Conservation (phyloP, 2,888 invertebrate genomes). For the Ramazzottius varieornatus region DNA sequence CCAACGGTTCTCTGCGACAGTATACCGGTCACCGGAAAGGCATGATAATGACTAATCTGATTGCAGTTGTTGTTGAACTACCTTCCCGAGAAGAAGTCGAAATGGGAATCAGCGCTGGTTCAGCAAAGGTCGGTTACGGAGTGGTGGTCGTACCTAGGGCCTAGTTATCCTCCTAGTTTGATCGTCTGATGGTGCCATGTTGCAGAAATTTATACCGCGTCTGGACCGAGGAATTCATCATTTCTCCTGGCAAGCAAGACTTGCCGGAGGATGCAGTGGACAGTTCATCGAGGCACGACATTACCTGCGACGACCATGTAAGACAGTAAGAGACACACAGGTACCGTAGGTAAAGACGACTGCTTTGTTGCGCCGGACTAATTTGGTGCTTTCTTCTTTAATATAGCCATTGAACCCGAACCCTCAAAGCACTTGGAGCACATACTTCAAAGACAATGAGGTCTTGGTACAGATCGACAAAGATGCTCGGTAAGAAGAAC, state of each 20-base stretch:
- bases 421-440: slow-evolving; percentile 81
- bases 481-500: slow-evolving; percentile 41
- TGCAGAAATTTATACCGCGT: neutral
- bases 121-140: slow-evolving; percentile 42
- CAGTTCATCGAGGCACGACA: neutral
- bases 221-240: neutral
- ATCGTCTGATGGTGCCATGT: neutral
- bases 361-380: too few species aligned
- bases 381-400: neutral
- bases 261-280: neutral
- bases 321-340: neutral
- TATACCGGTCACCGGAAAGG: too few species aligned
- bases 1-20: neutral
- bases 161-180: neutral
- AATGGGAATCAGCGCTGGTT: slow-evolving; percentile 39
- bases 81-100: slow-evolving; percentile 38
- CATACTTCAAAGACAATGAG: slow-evolving; percentile 88
- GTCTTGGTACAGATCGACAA: slow-evolving; percentile 90
- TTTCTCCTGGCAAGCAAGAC: neutral
- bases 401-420: slow-evolving; percentile 84
- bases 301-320: neutral
- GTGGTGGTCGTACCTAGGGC: neutral
- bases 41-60: too few species aligned
- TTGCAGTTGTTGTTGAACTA: slow-evolving; percentile 48
- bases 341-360: too few species aligned